A percentile compares a stretch with the other conserved stretches of the same genome.
Evolutionary conservation across 2,888 invertebrate species (phyloP).

Genomic region (Megalurothrips usitatus): DNA sequence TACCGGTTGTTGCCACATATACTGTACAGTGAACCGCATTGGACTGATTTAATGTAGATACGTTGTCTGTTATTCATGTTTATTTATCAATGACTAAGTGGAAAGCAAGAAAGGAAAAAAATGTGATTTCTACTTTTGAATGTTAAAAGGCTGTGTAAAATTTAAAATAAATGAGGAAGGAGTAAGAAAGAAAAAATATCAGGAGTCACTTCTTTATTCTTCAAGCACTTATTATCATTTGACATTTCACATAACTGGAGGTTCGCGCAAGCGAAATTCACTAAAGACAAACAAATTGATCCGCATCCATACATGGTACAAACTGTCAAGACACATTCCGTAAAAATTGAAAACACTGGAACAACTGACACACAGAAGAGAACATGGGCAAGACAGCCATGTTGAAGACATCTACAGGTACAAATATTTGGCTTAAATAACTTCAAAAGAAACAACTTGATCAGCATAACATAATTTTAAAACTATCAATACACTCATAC

Average conservation of each 20-base stretch:
- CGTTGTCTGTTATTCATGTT: not conserved
- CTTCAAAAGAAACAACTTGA: too few relatives aligned
- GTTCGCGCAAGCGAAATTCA: too few relatives aligned
- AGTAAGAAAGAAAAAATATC: not conserved
- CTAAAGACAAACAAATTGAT: too few relatives aligned
- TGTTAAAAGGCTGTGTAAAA: slow-evolving; percentile 6
- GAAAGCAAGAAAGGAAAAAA: not conserved
- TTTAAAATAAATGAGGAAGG: not conserved
- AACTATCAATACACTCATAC: too few relatives aligned
- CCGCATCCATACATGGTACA: too few relatives aligned
- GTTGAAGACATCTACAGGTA: not conserved
- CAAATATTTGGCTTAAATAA: not conserved
- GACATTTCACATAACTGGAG: too few relatives aligned
- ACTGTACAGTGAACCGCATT: not conserved
- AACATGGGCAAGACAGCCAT: too few relatives aligned
- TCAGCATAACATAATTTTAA: too few relatives aligned
- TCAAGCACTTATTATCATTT: not conserved
- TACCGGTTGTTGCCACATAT: not conserved
- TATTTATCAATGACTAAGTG: not conserved
- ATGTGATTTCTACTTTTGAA: not conserved
- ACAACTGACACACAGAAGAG: too few relatives aligned
- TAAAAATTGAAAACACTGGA: too few relatives aligned
- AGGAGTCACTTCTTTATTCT: not conserved
- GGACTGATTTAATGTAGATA: slow-evolving; percentile 1
- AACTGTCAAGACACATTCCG: too few relatives aligned